These are phyloP conservation scores for Rhineura floridana DNA, from an alignment of 2,113 vertebrate genomes.

Conservation along the genomic window DNA sequence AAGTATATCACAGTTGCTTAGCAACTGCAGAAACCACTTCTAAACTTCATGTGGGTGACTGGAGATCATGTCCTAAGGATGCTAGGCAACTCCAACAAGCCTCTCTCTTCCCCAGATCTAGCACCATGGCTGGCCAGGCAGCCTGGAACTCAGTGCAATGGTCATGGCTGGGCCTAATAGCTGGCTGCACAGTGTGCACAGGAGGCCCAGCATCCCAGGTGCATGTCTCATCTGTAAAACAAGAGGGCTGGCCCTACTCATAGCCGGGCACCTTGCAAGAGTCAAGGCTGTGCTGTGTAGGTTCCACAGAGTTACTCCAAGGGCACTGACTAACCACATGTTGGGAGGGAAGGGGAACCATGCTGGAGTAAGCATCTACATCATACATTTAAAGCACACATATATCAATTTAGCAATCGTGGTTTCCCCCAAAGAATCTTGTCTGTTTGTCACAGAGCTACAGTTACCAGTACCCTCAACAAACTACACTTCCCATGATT, in stretches of 20 bases:
- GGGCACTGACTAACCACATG: background rate
- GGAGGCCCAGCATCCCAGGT: no score
- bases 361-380: background rate
- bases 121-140: background rate
- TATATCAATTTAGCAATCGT: no score
- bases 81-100: background rate
- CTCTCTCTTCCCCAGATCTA: background rate
- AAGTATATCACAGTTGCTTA: background rate
- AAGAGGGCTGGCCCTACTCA: background rate
- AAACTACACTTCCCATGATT: no score
- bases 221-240: background rate
- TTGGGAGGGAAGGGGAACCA: background rate
- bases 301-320: background rate
- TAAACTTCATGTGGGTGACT: no score
- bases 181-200: background rate
- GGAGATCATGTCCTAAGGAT: background rate
- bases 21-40: background rate
- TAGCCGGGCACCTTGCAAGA: background rate
- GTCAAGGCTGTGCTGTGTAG: background rate
- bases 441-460: no score
- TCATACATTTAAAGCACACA: no score
- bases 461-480: no score
- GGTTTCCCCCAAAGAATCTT: no score
- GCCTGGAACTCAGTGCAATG: background rate
- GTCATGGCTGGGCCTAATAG: background rate